Evolutionary conservation across 2,888 invertebrate genomes (phyloP).

Genomic region (Malacosoma neustria): DNA sequence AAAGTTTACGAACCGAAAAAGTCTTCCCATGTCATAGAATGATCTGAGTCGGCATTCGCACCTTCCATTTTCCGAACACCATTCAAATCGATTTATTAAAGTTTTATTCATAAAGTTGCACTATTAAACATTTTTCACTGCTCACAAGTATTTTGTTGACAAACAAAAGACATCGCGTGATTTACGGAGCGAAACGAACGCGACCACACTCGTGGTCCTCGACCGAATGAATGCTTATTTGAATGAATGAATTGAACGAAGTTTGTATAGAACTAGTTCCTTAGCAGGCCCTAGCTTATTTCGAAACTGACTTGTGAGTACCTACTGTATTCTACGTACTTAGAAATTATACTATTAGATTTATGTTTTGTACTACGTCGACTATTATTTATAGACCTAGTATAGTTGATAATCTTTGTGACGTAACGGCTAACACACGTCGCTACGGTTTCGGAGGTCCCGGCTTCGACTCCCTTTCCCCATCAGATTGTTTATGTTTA

Average conservation of each 20-base stretch:
- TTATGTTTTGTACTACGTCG: too few species aligned
- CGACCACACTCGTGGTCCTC: slow-evolving; percentile 28
- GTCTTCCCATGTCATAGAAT: slow-evolving; percentile 82
- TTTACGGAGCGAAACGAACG: slow-evolving; percentile 21
- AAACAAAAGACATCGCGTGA: slow-evolving; percentile 53
- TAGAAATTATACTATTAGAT: too few species aligned
- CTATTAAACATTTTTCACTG: slow-evolving; percentile 26
- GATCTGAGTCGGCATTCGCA: slow-evolving; percentile 77
- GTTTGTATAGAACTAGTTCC: slow-evolving; percentile 11
- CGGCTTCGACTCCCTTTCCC: too few species aligned
- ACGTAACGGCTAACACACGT: too few species aligned
- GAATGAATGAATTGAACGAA: slow-evolving; percentile 20
- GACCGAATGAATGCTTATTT: slow-evolving; percentile 54
- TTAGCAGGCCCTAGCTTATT: not conserved
- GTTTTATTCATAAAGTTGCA: not conserved
- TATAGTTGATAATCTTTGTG: too few species aligned
- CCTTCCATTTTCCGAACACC: slow-evolving; percentile 61
- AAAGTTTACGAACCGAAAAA: slow-evolving; percentile 76
- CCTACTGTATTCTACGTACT: not conserved
- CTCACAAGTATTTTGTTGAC: slow-evolving; percentile 50
- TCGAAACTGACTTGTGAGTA: too few species aligned
- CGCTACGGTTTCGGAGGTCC: too few species aligned
- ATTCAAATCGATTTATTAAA: slow-evolving; percentile 5
- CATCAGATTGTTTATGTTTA: too few species aligned
- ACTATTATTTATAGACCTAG: too few species aligned